Percentiles rank a stretch among this genome's conserved stretches.
These are phyloP conservation scores for Platycnemis pennipes DNA, from an alignment of 2,888 invertebrate species.

Conservation along the genomic window DNA sequence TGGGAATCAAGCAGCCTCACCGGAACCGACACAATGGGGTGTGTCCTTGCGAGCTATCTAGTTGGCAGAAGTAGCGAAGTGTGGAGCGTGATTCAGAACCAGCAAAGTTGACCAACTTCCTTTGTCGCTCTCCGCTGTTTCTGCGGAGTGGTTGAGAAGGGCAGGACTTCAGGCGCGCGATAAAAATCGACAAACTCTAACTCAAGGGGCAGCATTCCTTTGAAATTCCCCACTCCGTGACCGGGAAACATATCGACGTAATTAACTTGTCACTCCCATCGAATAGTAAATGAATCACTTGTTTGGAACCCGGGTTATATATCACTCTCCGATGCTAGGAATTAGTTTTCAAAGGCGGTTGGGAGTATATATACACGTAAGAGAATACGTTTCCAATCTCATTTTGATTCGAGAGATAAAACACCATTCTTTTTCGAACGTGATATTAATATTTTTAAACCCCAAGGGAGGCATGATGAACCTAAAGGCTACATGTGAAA, in stretches of 20 bases:
- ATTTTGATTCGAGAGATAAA: neutral
- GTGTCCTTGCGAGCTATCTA: conserved; percentile 22
- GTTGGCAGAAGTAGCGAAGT: neutral
- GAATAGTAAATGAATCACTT: neutral
- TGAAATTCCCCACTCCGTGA: neutral
- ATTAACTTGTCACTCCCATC: neutral
- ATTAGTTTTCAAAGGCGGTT: neutral
- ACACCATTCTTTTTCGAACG: neutral
- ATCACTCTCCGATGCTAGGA: neutral
- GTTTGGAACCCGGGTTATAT: neutral
- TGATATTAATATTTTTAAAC: neutral
- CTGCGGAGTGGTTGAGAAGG: neutral
- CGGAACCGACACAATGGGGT: neutral
- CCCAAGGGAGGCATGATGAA: no score
- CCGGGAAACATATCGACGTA: neutral
- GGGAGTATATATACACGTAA: neutral
- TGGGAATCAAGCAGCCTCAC: neutral
- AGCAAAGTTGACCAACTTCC: neutral
- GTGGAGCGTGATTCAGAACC: neutral
- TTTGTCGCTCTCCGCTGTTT: neutral
- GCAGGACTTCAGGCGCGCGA: neutral
- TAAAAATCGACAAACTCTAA: neutral
- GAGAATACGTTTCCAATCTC: neutral
- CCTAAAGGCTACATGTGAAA: no score
- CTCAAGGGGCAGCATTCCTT: neutral